Conservation (phyloP, 2,797 vertebrate species). For the Pterois miles region DNA sequence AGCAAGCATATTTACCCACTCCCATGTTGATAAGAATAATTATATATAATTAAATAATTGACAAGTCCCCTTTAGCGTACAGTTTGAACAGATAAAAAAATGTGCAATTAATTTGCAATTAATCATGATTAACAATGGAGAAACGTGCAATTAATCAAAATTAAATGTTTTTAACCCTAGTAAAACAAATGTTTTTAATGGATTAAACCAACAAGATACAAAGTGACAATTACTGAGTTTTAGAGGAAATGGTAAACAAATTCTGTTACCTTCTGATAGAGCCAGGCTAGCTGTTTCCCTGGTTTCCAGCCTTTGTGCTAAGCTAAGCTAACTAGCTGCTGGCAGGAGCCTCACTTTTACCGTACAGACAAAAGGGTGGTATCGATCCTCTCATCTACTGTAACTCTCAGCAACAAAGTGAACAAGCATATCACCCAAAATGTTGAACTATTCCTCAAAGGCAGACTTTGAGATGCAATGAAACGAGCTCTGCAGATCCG, state of each 20-base stretch:
- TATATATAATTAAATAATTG: no score
- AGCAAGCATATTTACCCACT: no score
- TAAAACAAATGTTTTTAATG: neutral
- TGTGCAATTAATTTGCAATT: no score
- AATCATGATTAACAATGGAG: no score
- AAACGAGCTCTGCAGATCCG: neutral
- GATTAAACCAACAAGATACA: neutral
- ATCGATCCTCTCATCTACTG: neutral
- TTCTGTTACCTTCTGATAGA: neutral
- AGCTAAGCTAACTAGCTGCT: neutral
- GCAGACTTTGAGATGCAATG: slow-evolving; percentile 1
- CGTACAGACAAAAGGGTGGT: neutral
- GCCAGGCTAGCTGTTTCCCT: neutral
- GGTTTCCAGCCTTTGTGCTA: neutral
- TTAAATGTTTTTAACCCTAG: no score
- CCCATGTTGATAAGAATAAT: no score
- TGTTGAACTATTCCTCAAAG: neutral
- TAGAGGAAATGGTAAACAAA: neutral
- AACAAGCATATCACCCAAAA: neutral
- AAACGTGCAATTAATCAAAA: no score
- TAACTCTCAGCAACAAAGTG: no score
- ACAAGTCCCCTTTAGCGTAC: no score
- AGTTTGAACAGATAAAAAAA: no score
- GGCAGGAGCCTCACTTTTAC: neutral
- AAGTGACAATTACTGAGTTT: neutral